These are phyloP conservation scores for Gymnodraco acuticeps DNA, from an alignment of 2,797 vertebrate genomes.

Conservation along the genomic window DNA sequence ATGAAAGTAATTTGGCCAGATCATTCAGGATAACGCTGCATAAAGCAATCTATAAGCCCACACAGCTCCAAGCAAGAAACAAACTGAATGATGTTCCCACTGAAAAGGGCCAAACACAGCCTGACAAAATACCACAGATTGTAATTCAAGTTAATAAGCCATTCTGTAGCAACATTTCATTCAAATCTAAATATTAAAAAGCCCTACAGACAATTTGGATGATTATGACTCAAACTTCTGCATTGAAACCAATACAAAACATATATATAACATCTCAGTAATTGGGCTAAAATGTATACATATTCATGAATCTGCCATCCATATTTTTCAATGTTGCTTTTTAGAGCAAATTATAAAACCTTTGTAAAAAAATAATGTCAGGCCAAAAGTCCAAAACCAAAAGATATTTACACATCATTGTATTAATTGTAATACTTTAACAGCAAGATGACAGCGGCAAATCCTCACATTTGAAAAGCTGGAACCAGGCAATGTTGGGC, in stretches of 20 bases:
- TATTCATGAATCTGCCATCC: background rate
- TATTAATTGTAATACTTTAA: too few species aligned
- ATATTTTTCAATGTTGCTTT: background rate
- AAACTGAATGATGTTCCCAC: constrained; percentile 14
- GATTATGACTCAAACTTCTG: background rate
- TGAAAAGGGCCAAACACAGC: constrained; percentile 4
- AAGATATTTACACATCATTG: too few species aligned
- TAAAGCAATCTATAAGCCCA: constrained; percentile 59
- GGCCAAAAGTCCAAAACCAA: background rate
- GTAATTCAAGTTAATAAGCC: constrained; percentile 24
- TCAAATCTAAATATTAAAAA: background rate
- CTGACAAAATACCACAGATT: constrained; percentile 3
- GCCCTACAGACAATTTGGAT: background rate
- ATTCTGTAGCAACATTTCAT: background rate
- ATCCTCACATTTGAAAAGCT: too few species aligned
- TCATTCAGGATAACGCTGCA: constrained; percentile 60
- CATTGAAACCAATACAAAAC: background rate
- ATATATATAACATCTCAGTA: background rate
- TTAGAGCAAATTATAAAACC: background rate
- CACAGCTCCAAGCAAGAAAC: constrained; percentile 34
- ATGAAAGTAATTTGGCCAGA: constrained; percentile 73
- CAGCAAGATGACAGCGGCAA: too few species aligned
- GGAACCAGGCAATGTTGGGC: too few species aligned
- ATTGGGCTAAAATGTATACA: background rate
- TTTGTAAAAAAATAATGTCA: background rate